Evolutionary conservation across 2,888 invertebrate genomes (phyloP).

Genomic region (Chromoteleia sp.): DNA sequence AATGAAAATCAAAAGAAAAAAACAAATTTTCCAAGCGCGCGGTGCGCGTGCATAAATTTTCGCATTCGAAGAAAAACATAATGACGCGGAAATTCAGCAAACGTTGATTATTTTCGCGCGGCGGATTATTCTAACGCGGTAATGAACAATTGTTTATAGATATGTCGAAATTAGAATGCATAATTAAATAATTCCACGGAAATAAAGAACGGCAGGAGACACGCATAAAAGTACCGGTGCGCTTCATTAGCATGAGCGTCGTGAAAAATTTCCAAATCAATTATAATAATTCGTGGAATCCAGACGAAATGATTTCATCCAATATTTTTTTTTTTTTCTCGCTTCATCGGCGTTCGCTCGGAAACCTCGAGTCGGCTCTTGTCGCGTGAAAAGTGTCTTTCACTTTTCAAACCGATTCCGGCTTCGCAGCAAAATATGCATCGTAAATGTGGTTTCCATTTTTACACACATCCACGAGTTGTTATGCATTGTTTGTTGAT

Average conservation of each 20-base stretch:
- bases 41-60: conserved; percentile 18
- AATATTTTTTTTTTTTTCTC: neutral
- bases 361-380: neutral
- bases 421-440: conserved; percentile 39
- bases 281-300: neutral
- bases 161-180: conserved; percentile 18
- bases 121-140: conserved; percentile 1
- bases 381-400: conserved; percentile 29
- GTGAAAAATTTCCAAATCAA: conserved; percentile 10
- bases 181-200: conserved; percentile 25
- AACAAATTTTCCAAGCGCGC: neutral
- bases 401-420: conserved; percentile 35
- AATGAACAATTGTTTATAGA: conserved; percentile 31
- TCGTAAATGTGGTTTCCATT: conserved; percentile 53
- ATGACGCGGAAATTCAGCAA: conserved; percentile 42
- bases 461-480: conserved; percentile 19
- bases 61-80: conserved; percentile 28
- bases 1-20: too few species aligned
- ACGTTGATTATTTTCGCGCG: conserved; percentile 8
- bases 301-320: neutral
- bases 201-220: too few species aligned
- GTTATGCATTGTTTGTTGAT: conserved; percentile 58
- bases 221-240: conserved; percentile 11
- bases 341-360: neutral
- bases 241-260: conserved; percentile 1